Evolutionary conservation across 2,113 vertebrate genomes (phyloP), one percentile per base, ranked within the genome.

Genomic region (Apistogramma diplotaenia): DNA sequence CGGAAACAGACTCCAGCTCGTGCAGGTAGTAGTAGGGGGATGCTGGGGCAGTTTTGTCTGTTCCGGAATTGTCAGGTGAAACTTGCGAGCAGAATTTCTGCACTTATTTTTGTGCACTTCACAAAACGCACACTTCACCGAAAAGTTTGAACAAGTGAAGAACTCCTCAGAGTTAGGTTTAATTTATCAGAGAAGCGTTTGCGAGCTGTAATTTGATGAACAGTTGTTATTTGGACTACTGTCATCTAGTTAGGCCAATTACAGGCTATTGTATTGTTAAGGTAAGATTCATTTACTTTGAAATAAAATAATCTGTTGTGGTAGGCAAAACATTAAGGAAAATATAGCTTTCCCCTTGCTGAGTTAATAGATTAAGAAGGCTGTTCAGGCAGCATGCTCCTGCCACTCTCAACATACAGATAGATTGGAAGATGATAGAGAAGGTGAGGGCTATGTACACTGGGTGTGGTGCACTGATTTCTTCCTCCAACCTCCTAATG

Each of bases 1-100:
- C 84, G 23, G 97, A 98, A 90, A 97, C 96, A 8, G 97, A 98
- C 93, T 96, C 96, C 94, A 97, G 96, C 95, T 98, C 96, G 0
- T 97, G 96, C 98, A 99, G 97, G 98, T 99, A 95, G n/a, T 46
- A 67, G 62, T 53, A 49, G 13, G 6, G 8, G 11, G 35, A 74
- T 58, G 33, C 51, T 3, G 7, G 3, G 4, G 3, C n/a, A 33
- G 37, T 62, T 65, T 1, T 31, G 2, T 6, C 9, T 37, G 5
- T 27, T 43, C 21, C n/a, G 10, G 51, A 83, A 31, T 65, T 76
- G 49, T 31, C 3, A 31, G 43, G 16, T 49, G 43, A 70, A 70
- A 51, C 18, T 70, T 13, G 43, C 49, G 43, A 70, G 25, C 25
- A 70, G 43, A 21, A 49, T 77, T 16, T 55, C 7, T 40, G 18